Conservation (phyloP, 2,113 vertebrate species). For the Abramis brama region DNA sequence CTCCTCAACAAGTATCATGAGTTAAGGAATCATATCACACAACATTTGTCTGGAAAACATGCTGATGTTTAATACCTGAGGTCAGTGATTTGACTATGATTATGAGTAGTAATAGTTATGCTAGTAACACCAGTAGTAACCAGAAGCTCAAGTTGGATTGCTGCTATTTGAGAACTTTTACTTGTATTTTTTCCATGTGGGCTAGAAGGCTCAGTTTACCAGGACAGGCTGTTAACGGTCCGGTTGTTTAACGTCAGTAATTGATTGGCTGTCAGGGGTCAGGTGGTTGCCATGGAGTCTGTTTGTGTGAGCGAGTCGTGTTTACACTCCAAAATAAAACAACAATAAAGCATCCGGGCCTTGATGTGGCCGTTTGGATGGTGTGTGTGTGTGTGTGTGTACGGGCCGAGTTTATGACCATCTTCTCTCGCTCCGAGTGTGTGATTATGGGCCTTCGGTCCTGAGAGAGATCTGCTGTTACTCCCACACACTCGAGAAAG, state of each 20-base stretch:
- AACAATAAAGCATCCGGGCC: conserved; percentile 65
- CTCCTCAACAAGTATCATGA: too few species aligned
- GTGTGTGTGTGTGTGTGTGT: conserved; percentile 47
- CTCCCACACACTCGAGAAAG: conserved; percentile 8
- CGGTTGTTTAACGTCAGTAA: conserved; percentile 49
- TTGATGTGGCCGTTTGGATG: conserved; percentile 59
- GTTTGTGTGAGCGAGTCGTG: conserved; percentile 48
- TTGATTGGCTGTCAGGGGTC: conserved; percentile 45
- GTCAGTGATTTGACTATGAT: neutral
- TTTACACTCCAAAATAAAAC: conserved; percentile 63
- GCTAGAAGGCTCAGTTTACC: neutral
- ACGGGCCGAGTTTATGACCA: conserved; percentile 53
- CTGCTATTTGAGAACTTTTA: neutral
- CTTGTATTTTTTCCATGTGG: neutral
- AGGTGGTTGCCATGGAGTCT: conserved; percentile 65
- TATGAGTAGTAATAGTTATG: neutral
- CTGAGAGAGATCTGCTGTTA: conserved; percentile 16
- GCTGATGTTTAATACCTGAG: neutral
- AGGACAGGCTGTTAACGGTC: conserved; percentile 60
- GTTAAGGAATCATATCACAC: too few species aligned
- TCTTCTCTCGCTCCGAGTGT: conserved; percentile 35
- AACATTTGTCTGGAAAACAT: too few species aligned
- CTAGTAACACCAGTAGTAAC: neutral
- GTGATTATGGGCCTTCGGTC: conserved; percentile 68
- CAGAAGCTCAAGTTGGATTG: neutral